These are phyloP conservation scores for Poecilobothrus nobilitatus DNA, from an alignment of 2,888 invertebrate genomes.

Conservation along the genomic window DNA sequence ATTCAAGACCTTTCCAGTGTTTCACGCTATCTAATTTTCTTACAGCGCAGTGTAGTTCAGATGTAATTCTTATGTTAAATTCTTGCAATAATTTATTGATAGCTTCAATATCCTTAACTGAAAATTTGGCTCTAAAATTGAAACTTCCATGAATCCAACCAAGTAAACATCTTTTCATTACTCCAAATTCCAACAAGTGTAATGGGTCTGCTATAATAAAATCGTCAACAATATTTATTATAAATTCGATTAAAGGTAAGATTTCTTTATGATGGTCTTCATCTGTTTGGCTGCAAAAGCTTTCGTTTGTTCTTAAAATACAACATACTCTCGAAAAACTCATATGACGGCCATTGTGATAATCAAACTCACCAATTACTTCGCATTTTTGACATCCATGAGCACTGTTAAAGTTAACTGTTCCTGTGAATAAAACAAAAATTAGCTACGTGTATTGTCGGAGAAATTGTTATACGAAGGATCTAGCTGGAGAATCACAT, in stretches of 20 bases:
- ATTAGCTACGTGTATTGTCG: not conserved
- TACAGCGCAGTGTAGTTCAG: conserved; percentile 22
- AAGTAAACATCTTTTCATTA: not conserved
- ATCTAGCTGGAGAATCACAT: conserved; percentile 14
- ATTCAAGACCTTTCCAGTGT: conserved; percentile 25
- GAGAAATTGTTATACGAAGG: not conserved
- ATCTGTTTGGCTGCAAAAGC: not conserved
- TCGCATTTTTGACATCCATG: conserved; percentile 22
- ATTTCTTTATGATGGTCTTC: conserved; percentile 13
- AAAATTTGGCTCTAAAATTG: not conserved
- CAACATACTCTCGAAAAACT: conserved; percentile 22
- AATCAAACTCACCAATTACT: conserved; percentile 23
- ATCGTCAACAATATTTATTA: conserved; percentile 26
- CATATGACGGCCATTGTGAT: conserved; percentile 21
- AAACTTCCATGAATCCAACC: not conserved
- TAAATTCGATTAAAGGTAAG: conserved; percentile 18
- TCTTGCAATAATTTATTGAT: conserved; percentile 10
- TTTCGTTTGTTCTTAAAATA: not conserved
- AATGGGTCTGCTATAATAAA: conserved; percentile 25
- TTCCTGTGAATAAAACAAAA: not conserved
- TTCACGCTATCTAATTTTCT: conserved; percentile 23
- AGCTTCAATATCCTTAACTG: not conserved
- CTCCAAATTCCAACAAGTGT: conserved; percentile 25
- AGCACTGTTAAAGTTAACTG: conserved; percentile 23
- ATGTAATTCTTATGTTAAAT: conserved; percentile 20